Evolutionary conservation across 2,888 invertebrate species (phyloP).

Genomic region (Drosophila phalerata): DNA sequence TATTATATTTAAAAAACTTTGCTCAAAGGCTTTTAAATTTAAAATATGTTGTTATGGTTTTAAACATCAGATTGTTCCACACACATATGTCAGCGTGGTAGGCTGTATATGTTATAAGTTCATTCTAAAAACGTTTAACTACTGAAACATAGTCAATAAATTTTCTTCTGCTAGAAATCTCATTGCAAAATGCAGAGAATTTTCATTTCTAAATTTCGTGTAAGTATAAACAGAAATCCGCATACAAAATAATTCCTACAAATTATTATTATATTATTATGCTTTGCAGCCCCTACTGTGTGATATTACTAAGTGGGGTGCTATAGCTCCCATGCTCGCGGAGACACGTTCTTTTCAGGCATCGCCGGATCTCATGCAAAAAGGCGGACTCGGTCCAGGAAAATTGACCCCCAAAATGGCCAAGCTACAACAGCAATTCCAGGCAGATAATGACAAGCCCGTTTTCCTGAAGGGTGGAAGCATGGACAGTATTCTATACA

Average conservation of each 20-base stretch:
- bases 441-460: conserved; percentile 86
- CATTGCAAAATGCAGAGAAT: conserved; percentile 58
- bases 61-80: background rate
- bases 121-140: conserved; percentile 15
- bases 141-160: conserved; percentile 5
- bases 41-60: background rate
- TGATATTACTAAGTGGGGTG: conserved; percentile 10
- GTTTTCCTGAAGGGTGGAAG: conserved; percentile 86
- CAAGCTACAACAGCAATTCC: conserved; percentile 79
- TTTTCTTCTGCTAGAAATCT: conserved; percentile 14
- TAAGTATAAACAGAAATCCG: conserved; percentile 37
- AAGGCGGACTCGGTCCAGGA: conserved; percentile 22
- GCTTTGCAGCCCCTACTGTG: conserved; percentile 50
- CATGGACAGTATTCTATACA: conserved; percentile 85
- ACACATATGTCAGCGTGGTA: background rate
- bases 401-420: conserved; percentile 60
- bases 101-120: background rate
- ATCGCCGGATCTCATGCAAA: conserved; percentile 26
- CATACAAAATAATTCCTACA: no score
- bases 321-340: conserved; percentile 8
- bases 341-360: conserved; percentile 28
- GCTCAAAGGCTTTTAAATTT: no score
- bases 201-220: conserved; percentile 44
- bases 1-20: background rate
- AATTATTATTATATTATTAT: background rate